These are phyloP conservation scores for Acanthiza pusilla DNA, from an alignment of 2,797 vertebrate genomes.

Conservation along the genomic window DNA sequence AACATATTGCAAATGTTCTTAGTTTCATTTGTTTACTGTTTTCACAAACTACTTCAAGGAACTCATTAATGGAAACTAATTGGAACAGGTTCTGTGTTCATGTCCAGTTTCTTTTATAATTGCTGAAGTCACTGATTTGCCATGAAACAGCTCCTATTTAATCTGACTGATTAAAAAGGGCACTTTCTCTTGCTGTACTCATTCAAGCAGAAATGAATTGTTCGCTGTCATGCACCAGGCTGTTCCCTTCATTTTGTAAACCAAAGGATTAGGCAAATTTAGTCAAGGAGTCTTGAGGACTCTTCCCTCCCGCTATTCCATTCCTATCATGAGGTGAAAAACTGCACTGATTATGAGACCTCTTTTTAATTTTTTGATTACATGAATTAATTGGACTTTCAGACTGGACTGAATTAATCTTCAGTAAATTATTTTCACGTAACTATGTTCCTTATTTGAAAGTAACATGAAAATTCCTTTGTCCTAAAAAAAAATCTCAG, in stretches of 20 bases:
- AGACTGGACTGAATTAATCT: background rate
- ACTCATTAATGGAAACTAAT: conserved; percentile 60
- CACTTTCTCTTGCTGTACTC: conserved; percentile 3
- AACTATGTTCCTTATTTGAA: background rate
- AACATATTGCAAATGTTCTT: background rate
- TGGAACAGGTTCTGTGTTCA: conserved; percentile 27
- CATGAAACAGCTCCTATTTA: conserved; percentile 39
- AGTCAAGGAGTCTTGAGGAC: background rate
- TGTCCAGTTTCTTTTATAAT: conserved; percentile 49
- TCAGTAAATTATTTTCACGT: background rate
- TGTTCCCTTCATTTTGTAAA: conserved; percentile 18
- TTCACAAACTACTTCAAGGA: conserved; percentile 34
- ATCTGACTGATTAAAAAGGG: conserved; percentile 53
- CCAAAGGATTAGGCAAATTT: conserved; percentile 21
- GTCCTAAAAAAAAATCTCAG: background rate
- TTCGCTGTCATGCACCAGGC: background rate
- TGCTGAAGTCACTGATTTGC: conserved; percentile 36
- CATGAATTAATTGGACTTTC: conserved; percentile 16
- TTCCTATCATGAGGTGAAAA: background rate
- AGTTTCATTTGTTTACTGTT: background rate
- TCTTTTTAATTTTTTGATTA: conserved; percentile 28
- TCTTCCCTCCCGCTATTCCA: background rate
- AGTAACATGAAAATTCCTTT: background rate
- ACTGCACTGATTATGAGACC: background rate
- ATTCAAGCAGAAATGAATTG: conserved; percentile 35